A percentile compares a stretch with the other conserved stretches of the same genome.
These are phyloP conservation scores for Coregonus suidteri DNA, from an alignment of 2,797 vertebrate genomes.

Conservation along the genomic window DNA sequence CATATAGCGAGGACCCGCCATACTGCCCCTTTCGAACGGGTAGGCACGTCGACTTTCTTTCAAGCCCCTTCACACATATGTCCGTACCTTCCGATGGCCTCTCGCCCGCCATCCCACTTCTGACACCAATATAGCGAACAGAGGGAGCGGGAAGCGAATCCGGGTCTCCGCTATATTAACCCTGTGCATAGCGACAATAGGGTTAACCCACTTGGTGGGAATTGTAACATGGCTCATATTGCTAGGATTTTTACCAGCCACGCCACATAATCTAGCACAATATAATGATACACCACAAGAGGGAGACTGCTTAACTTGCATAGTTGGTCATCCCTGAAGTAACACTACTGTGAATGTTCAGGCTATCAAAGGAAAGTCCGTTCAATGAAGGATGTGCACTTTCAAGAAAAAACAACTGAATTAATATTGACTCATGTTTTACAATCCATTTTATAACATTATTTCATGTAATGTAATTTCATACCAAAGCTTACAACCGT, in stretches of 20 bases:
- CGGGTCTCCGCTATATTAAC: no score
- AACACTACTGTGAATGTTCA: slow-evolving; percentile 27
- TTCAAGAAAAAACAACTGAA: slow-evolving; percentile 8
- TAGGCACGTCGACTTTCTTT: no score
- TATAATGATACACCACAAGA: slow-evolving; percentile 53
- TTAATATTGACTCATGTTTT: slow-evolving; percentile 19
- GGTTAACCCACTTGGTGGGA: no score
- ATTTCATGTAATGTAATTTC: background rate
- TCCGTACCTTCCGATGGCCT: no score
- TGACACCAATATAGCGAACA: no score
- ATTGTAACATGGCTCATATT: no score
- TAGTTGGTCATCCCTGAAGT: background rate
- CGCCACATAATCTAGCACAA: background rate
- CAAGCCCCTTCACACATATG: no score
- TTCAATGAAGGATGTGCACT: slow-evolving; percentile 11
- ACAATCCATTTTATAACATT: background rate
- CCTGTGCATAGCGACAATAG: no score
- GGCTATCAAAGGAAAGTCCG: slow-evolving; percentile 9
- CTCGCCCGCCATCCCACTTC: no score
- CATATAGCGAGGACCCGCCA: no score
- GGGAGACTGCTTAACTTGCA: slow-evolving; percentile 51
- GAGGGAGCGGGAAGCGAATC: no score
- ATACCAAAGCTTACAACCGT: background rate
- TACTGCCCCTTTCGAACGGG: no score
- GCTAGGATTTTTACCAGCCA: background rate